These are phyloP conservation scores for Drosophila suzukii DNA, from an alignment of 1,140 invertebrate species.

Conservation along the genomic window DNA sequence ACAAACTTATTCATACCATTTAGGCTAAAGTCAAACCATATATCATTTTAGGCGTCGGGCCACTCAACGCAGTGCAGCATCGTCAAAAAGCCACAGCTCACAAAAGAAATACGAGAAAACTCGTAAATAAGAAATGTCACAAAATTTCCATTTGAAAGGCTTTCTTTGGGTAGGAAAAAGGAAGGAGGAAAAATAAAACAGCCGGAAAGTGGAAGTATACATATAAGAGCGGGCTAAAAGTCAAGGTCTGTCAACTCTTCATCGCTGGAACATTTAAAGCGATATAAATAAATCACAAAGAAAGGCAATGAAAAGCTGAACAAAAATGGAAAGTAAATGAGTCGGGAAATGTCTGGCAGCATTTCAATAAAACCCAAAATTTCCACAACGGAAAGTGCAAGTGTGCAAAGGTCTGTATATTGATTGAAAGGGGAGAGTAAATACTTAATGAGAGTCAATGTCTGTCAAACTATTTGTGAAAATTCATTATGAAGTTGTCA, in stretches of 20 bases:
- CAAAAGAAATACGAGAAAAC: slow-evolving; percentile 54
- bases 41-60: slow-evolving; percentile 44
- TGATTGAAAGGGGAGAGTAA: neutral
- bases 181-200: slow-evolving; percentile 1
- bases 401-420: slow-evolving; percentile 13
- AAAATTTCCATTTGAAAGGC: slow-evolving; percentile 49
- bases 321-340: slow-evolving; percentile 40
- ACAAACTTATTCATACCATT: slow-evolving; percentile 39
- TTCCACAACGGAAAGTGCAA: slow-evolving; percentile 33
- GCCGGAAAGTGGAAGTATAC: slow-evolving; percentile 13
- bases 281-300: slow-evolving; percentile 39
- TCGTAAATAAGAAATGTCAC: slow-evolving; percentile 48
- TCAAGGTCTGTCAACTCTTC: slow-evolving; percentile 47
- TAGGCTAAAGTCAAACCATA: slow-evolving; percentile 31
- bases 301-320: slow-evolving; percentile 16
- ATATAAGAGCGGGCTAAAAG: slow-evolving; percentile 13
- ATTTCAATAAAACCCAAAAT: slow-evolving; percentile 7
- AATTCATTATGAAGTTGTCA: slow-evolving; percentile 26
- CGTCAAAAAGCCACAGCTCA: slow-evolving; percentile 33
- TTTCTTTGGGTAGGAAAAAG: slow-evolving; percentile 2
- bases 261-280: slow-evolving; percentile 32
- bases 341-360: slow-evolving; percentile 2
- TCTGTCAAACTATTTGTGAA: neutral
- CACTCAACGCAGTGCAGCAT: slow-evolving; percentile 46
- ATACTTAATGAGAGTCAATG: slow-evolving; percentile 15